A percentile compares a stretch with the other conserved stretches of the same genome.
Conservation (phyloP, 2,888 invertebrate genomes). For the Orchestes rusci region DNA sequence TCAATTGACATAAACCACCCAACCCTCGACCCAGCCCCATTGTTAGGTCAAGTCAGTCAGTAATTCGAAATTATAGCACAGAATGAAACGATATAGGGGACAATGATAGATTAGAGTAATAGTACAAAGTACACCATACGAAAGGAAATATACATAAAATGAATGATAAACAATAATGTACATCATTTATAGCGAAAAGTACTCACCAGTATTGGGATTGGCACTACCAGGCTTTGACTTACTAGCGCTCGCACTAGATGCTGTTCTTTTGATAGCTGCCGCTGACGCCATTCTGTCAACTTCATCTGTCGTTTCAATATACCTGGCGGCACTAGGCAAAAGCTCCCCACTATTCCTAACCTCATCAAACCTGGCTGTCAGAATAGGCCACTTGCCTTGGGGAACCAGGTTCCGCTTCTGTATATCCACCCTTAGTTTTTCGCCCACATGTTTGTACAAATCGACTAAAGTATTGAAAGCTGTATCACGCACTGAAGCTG, state of each 20-base stretch:
- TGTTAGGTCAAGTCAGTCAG: too few species aligned
- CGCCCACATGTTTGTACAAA: conserved; percentile 89
- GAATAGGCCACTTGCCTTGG: conserved; percentile 58
- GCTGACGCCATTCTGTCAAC: conserved; percentile 44
- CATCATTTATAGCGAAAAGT: conserved; percentile 9
- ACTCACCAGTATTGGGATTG: conserved; percentile 35
- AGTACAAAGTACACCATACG: too few species aligned
- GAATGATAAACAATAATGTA: background rate
- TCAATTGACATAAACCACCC: too few species aligned
- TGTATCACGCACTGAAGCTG: conserved; percentile 77
- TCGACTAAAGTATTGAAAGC: conserved; percentile 81
- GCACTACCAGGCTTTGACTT: conserved; percentile 42
- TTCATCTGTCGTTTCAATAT: too few species aligned
- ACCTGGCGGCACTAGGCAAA: conserved; percentile 59
- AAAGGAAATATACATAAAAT: background rate
- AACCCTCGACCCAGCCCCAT: too few species aligned
- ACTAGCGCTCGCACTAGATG: conserved; percentile 33
- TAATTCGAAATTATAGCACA: too few species aligned
- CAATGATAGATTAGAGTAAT: too few species aligned
- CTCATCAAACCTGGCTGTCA: conserved; percentile 84
- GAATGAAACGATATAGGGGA: too few species aligned
- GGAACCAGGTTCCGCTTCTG: conserved; percentile 73
- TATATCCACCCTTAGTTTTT: conserved; percentile 74
- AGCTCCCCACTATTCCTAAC: conserved; percentile 63
- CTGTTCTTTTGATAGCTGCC: conserved; percentile 41